Base-by-base conservation (phyloP, 2,797 vertebrate species). In the Lutjanus campechanus region DNA sequence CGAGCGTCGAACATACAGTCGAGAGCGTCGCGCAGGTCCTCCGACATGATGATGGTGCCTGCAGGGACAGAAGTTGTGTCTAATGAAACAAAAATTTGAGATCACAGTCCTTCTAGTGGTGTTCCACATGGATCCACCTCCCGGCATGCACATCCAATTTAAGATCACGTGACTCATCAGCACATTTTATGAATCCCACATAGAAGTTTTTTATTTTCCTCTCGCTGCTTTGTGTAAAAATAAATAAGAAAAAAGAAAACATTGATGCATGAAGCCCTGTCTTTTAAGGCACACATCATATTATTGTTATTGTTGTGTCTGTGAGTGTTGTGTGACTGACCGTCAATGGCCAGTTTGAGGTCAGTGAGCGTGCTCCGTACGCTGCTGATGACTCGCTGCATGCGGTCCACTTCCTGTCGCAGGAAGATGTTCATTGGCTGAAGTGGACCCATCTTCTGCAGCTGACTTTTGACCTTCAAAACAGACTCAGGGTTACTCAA, bases 1-100 rank as follows among this genome's bases (percentile, higher is more conserved):
- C 95, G 93, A 20, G 96, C 95, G 1, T 97, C 93, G 29, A 95
- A 97, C 92, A 96, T 96, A 80, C 88, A 95, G 94, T 97, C 95
- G 10, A 97, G 93, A 20, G 96, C 95, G 63, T 97, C 95, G 8
- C 95, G 93, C 78, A 97, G 87, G 69, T 96, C 96, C 92, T 97
- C 96, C 5, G 97, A 97, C 97, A 97, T 97, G 87, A 97, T 96
- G 87, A 96, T 96, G 49, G 95, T 95, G 17, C 96, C 96, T 97
- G 85, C 11, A 58, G 76, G 0, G 0, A 25, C 36, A 13, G 1
- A 0, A 0, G 41, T 1, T 16, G 0, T 8, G 16, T 7, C 19
- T 49, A 0, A 10, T 7, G 29, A 36, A 36, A 36, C 3, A 25
- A 25, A 25, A 25, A 25, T 25, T 25, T 25, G 25, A 25, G 25